A percentile compares a stretch with the other conserved stretches of the same genome.
Conservation (phyloP, 1,140 invertebrate species). For the Hermatobates lingyangjiaoensis region DNA sequence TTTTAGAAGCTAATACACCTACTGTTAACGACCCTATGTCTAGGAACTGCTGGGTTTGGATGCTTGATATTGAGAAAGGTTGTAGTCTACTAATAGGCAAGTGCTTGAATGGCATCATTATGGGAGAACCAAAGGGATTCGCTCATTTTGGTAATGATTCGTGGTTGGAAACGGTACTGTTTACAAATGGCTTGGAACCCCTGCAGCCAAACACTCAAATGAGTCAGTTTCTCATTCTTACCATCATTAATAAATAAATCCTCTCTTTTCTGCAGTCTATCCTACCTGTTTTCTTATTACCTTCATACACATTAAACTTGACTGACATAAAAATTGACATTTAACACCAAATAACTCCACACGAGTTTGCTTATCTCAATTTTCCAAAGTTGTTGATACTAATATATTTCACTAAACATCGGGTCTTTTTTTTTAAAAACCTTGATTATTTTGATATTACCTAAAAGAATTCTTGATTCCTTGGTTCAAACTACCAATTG, state of each 20-base stretch:
- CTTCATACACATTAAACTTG: not conserved
- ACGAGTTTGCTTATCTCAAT: not conserved
- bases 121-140: slow-evolving; percentile 26
- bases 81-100: slow-evolving; percentile 38
- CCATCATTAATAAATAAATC: too few species aligned
- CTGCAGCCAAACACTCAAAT: slow-evolving; percentile 12
- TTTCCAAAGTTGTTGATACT: not conserved
- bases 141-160: slow-evolving; percentile 27
- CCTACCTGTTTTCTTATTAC: not conserved
- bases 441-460: too few species aligned
- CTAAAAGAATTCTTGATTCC: too few species aligned
- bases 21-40: slow-evolving; percentile 25
- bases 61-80: slow-evolving; percentile 38
- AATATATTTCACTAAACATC: not conserved
- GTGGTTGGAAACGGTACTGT: slow-evolving; percentile 33
- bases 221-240: slow-evolving; percentile 9
- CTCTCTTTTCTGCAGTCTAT: not conserved
- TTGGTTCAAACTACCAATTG: too few species aligned
- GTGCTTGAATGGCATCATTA: slow-evolving; percentile 35
- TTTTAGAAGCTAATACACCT: slow-evolving; percentile 26
- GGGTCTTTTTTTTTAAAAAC: too few species aligned
- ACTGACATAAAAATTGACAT: not conserved
- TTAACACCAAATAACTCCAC: not conserved
- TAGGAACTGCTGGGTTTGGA: slow-evolving; percentile 34
- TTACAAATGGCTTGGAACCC: slow-evolving; percentile 32